These are phyloP conservation scores for Brachyptera risi DNA, from an alignment of 2,888 invertebrate species.

Conservation along the genomic window DNA sequence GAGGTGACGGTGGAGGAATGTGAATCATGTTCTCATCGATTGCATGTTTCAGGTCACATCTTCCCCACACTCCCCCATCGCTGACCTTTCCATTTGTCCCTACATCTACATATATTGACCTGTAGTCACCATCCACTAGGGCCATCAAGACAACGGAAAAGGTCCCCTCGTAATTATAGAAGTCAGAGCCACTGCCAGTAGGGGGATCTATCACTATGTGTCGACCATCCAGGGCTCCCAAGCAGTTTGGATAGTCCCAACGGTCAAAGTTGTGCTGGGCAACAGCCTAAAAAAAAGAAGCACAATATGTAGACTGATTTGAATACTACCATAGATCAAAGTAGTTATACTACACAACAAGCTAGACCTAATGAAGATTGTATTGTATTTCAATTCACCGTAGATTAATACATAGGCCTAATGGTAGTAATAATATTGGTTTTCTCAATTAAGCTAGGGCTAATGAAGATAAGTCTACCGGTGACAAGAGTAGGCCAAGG, in stretches of 20 bases:
- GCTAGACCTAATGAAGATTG: too few relatives aligned
- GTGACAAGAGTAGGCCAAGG: too few relatives aligned
- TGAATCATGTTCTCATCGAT: not conserved
- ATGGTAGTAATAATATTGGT: too few relatives aligned
- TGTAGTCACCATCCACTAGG: slow-evolving; percentile 34
- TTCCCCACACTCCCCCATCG: slow-evolving; percentile 17
- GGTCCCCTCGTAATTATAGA: slow-evolving; percentile 36
- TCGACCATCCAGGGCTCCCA: slow-evolving; percentile 38
- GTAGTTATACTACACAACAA: too few relatives aligned
- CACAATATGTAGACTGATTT: too few relatives aligned
- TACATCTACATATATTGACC: slow-evolving; percentile 35
- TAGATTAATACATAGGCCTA: too few relatives aligned
- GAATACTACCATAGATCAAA: too few relatives aligned
- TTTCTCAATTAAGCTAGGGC: not conserved
- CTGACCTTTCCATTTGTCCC: slow-evolving; percentile 33
- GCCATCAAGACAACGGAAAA: slow-evolving; percentile 36
- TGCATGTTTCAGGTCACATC: not conserved
- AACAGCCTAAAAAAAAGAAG: not conserved
- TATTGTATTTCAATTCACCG: too few relatives aligned
- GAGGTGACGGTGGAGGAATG: not conserved
- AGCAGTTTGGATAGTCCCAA: slow-evolving; percentile 37
- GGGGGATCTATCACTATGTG: slow-evolving; percentile 36
- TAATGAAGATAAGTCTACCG: too few relatives aligned
- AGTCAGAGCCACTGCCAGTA: slow-evolving; percentile 34
- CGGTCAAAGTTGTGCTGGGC: not conserved